Base-by-base conservation (phyloP, 1,140 invertebrate genomes). In the Bombus waltoni region DNA sequence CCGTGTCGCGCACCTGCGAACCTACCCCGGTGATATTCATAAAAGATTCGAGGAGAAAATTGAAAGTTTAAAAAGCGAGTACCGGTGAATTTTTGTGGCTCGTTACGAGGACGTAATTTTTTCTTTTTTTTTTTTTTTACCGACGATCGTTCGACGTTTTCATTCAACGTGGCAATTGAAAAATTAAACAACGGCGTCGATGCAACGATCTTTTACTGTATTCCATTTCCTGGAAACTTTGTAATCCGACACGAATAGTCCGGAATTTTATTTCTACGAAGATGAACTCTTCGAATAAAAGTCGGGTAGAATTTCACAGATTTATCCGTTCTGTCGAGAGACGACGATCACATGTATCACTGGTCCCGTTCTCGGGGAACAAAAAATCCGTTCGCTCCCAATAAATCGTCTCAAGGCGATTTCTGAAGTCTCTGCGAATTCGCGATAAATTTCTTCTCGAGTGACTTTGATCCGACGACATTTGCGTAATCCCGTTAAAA, bases 401-500 rank as follows among this genome's bases (percentile, higher is more conserved):
- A 76, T 18, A 59, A 76, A 76, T 76, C 28, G 71, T 15, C 32
- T 28, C 53, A 18, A 35, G 53, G 11, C 38, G 13, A 75, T 59
- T 6, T 59, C 53, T 25, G 35, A 38, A 53, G n/a, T 75, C 25
- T 42, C n/a, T 15, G 25, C 71, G 80, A 47, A 74, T 82, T 66
- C 57, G 35, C 72, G 72, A 75, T 74, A 74, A 66, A 82, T 82
- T 66, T 28, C 25, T n/a, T 9, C 13, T 40, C 38, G 79, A 70
- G 42, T 53, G 22, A 80, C 25, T 80, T 18, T 44, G 62, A 47
- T 79, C 42, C 32, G 72, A 47, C 42, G 22, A 47, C 42, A 35
- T 72, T 38, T 35, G 32, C 22, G 81, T 75, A 47, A 75, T 74
- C 78, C n/a, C 32, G 25, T 71, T 40, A 81, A 72, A 81, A 81